A percentile compares a stretch with the other conserved stretches of the same genome.
These are phyloP conservation scores for Carassius auratus DNA, from an alignment of 2,113 vertebrate genomes.

Conservation along the genomic window DNA sequence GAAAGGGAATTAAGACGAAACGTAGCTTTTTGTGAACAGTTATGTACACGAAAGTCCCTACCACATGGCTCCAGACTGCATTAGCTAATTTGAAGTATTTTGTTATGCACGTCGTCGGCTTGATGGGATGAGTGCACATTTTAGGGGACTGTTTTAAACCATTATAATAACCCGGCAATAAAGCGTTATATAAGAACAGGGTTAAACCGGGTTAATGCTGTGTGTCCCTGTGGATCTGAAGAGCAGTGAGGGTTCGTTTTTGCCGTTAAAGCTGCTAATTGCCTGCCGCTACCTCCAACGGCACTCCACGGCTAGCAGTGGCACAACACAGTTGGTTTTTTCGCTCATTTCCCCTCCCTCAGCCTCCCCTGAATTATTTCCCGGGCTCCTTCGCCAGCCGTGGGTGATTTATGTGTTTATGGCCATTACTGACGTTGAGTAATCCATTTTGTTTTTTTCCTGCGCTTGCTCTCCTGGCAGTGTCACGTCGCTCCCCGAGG, in stretches of 20 bases:
- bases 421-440: constrained; percentile 78
- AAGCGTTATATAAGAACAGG: constrained; percentile 1
- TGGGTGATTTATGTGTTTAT: constrained; percentile 82
- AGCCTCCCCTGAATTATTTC: constrained; percentile 68
- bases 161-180: constrained; percentile 2
- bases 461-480: constrained; percentile 67
- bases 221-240: neutral
- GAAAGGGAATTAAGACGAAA: neutral
- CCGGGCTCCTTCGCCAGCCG: constrained; percentile 62
- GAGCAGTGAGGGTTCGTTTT: neutral
- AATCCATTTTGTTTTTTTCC: constrained; percentile 71
- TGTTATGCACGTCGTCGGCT: neutral
- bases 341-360: constrained; percentile 31
- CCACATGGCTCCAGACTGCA: neutral
- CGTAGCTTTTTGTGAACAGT: neutral
- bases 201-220: constrained; percentile 22
- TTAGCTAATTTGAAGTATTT: constrained; percentile 18
- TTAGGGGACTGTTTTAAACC: neutral
- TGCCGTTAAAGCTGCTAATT: constrained; percentile 12
- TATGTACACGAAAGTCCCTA: neutral
- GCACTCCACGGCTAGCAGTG: constrained; percentile 4
- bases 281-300: neutral
- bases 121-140: constrained; percentile 13
- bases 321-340: neutral
- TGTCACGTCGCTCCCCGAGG: constrained; percentile 63